Percentiles rank a stretch among this genome's conserved stretches.
phyloP scores from a whole-genome alignment of 2,797 vertebrate species.

The Silurus lanzhouensis region DNA sequence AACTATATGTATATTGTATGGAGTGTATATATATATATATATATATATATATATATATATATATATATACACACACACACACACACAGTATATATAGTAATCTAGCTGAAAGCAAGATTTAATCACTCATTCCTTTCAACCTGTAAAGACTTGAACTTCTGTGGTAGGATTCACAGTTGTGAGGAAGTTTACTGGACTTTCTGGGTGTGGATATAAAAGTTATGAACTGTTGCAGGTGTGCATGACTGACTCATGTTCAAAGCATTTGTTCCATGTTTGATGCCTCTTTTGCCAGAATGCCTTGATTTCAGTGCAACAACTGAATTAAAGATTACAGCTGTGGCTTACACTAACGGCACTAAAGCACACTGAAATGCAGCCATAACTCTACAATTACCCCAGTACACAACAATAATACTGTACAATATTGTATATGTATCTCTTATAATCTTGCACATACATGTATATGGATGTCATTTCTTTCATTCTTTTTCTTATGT shows the following conservation, averaged over 20 bases:
- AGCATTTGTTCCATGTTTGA: slow-evolving; percentile 13
- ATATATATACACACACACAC: not conserved
- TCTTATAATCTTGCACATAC: not conserved
- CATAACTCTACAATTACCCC: not conserved
- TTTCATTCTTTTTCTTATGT: not conserved
- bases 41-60: not conserved
- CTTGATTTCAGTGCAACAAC: not conserved
- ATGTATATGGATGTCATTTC: not conserved
- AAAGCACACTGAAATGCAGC: not conserved
- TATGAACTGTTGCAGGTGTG: slow-evolving; percentile 38
- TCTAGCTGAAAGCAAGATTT: slow-evolving; percentile 35
- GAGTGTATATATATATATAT: too few relatives aligned
- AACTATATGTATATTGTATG: too few relatives aligned
- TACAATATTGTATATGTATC: not conserved
- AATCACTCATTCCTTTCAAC: slow-evolving; percentile 21
- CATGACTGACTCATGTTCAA: slow-evolving; percentile 34
- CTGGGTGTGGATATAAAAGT: slow-evolving; percentile 47
- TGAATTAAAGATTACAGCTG: not conserved
- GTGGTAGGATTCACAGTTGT: slow-evolving; percentile 6
- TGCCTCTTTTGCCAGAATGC: not conserved
- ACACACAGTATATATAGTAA: not conserved
- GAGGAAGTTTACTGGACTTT: slow-evolving; percentile 17
- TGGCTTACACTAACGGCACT: not conserved
- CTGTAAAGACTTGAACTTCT: slow-evolving; percentile 51
- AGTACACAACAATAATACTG: not conserved